Conservation (phyloP, 2,888 invertebrate species). For the Athalia cordata region DNA sequence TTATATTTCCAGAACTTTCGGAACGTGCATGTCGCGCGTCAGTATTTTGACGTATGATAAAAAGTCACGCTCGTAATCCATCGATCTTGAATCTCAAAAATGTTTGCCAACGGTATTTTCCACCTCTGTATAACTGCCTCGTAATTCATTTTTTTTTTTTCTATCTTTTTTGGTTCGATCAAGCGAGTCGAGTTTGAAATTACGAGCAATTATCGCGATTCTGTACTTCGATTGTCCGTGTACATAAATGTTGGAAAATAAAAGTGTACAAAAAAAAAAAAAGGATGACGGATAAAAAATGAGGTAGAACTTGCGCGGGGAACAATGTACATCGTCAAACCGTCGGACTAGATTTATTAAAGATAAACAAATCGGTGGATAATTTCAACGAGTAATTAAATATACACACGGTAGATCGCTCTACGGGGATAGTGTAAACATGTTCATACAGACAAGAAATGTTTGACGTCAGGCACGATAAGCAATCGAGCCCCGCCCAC, state of each 20-base stretch:
- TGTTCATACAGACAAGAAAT: not conserved
- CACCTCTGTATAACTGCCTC: not conserved
- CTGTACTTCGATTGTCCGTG: not conserved
- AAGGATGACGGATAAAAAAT: not conserved
- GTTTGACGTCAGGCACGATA: conserved; percentile 13
- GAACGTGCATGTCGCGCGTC: conserved; percentile 38
- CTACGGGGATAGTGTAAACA: not conserved
- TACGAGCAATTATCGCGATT: too few species aligned
- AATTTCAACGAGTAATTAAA: not conserved
- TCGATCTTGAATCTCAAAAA: conserved; percentile 28
- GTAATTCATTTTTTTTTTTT: not conserved
- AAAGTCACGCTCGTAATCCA: conserved; percentile 41
- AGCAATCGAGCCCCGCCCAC: conserved; percentile 12
- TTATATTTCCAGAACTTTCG: conserved; percentile 29
- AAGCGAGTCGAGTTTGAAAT: too few species aligned
- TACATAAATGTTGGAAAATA: not conserved
- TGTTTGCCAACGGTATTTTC: not conserved
- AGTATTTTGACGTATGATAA: conserved; percentile 38
- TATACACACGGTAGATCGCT: not conserved
- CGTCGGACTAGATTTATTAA: not conserved
- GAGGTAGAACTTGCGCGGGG: not conserved
- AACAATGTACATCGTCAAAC: not conserved
- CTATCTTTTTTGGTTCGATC: not conserved
- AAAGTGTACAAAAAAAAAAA: not conserved
- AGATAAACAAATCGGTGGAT: conserved; percentile 8